phyloP scores from a whole-genome alignment of 2,888 invertebrate species.

The Polymixis flavicincta region DNA sequence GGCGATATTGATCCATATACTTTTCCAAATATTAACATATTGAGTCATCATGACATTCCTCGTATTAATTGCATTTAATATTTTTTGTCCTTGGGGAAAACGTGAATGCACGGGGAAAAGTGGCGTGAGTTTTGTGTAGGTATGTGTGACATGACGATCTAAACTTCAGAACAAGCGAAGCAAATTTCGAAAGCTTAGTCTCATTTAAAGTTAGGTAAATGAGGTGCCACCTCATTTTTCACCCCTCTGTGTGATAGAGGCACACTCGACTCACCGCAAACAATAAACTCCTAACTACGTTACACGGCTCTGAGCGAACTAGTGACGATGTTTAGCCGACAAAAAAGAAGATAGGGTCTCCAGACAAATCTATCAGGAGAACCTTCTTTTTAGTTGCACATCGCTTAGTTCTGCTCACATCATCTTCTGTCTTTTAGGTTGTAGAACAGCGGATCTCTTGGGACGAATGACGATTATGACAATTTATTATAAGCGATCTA shows the following conservation, averaged over 20 bases:
- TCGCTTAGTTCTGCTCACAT: neutral
- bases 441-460: neutral
- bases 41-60: conserved; percentile 1
- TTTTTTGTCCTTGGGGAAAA: too few relatives aligned
- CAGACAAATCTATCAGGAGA: neutral
- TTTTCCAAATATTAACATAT: conserved; percentile 17
- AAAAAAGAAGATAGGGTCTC: neutral
- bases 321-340: neutral
- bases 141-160: neutral
- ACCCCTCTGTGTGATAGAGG: neutral
- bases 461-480: neutral
- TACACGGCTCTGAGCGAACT: neutral
- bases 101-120: neutral
- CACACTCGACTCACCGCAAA: neutral
- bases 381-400: neutral
- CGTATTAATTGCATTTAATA: neutral
- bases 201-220: neutral
- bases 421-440: neutral
- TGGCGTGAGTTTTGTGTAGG: neutral
- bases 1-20: conserved; percentile 1
- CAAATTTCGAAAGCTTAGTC: neutral
- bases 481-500: neutral
- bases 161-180: neutral
- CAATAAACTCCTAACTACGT: conserved; percentile 3
- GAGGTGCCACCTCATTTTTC: neutral